Conservation (phyloP, 2,797 vertebrate species). For the Myotis findleyi region DNA sequence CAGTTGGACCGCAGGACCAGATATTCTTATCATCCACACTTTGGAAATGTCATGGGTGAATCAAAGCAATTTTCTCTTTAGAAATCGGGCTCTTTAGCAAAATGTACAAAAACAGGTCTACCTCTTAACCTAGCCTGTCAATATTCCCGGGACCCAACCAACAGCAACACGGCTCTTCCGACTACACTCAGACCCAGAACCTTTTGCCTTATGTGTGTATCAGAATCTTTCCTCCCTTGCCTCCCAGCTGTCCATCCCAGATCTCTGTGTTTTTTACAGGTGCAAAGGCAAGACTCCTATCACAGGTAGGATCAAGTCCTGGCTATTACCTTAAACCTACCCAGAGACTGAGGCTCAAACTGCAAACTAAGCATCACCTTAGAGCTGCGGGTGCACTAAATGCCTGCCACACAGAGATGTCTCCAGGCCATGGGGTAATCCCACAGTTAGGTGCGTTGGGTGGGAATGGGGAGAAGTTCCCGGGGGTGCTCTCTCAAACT, state of each 20-base stretch:
- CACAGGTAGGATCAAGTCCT: neutral
- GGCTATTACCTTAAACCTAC: neutral
- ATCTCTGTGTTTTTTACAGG: neutral
- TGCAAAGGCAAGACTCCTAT: neutral
- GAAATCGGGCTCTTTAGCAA: neutral
- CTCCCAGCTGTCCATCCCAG: neutral
- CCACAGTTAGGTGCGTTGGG: neutral
- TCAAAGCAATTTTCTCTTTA: neutral
- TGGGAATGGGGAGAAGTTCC: neutral
- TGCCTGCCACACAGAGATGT: neutral
- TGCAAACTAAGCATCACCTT: neutral
- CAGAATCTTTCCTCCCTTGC: neutral
- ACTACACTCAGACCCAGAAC: neutral
- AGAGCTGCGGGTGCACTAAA: neutral
- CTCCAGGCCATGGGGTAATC: neutral
- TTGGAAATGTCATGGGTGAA: neutral
- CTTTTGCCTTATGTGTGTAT: neutral
- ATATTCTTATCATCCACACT: neutral
- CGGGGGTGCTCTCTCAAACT: neutral
- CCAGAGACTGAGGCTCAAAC: neutral
- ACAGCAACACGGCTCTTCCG: neutral
- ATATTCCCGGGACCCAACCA: neutral
- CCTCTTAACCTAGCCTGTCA: neutral
- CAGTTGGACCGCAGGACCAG: neutral
- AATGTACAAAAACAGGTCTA: constrained; percentile 12